A percentile compares a stretch with the other conserved stretches of the same genome.
Evolutionary conservation across 1,140 invertebrate genomes (phyloP).

Genomic region (Drosophila prosaltans): DNA sequence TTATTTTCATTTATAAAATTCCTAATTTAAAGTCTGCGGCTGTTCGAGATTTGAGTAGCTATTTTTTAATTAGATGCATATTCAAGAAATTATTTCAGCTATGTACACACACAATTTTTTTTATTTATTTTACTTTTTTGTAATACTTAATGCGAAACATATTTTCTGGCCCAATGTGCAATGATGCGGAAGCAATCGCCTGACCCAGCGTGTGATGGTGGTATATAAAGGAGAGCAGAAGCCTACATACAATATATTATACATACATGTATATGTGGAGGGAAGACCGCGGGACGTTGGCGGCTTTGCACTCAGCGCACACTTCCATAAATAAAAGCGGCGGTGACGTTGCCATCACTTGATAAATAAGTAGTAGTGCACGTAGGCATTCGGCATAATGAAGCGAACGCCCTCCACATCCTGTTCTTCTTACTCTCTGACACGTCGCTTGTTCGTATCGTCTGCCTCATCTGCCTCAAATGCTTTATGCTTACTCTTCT

Average conservation of each 20-base stretch:
- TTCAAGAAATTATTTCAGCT: constrained; percentile 11
- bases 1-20: neutral
- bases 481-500: neutral
- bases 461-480: neutral
- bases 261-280: constrained; percentile 17
- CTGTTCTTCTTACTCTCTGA: neutral
- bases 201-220: constrained; percentile 49
- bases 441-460: no score
- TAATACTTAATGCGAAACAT: constrained; percentile 28
- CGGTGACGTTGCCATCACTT: constrained; percentile 61
- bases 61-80: constrained; percentile 7
- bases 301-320: constrained; percentile 52
- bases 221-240: neutral
- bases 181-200: constrained; percentile 59
- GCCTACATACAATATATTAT: constrained; percentile 4
- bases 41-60: neutral
- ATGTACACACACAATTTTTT: neutral
- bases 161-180: constrained; percentile 50
- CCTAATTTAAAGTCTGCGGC: neutral
- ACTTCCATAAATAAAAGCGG: constrained; percentile 55
- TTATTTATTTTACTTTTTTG: neutral
- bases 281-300: constrained; percentile 40
- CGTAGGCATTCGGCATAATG: constrained; percentile 77
- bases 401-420: constrained; percentile 41
- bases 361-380: constrained; percentile 80